Evolutionary conservation across 2,888 invertebrate genomes (phyloP).

Genomic region (Arrhopalites spinosus): DNA sequence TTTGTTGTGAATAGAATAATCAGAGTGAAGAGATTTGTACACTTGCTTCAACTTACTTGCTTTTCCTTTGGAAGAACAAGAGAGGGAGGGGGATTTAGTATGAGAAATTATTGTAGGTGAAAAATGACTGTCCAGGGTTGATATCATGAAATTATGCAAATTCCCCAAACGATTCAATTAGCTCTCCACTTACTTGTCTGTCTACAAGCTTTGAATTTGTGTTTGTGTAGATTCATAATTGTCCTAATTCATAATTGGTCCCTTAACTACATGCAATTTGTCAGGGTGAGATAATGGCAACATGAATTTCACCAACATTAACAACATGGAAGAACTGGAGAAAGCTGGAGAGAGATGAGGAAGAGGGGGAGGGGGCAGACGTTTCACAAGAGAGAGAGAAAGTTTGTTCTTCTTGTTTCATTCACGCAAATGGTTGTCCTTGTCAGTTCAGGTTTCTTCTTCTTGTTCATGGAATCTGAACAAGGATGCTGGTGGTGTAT

Average conservation of each 20-base stretch:
- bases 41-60: no score
- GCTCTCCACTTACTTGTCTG: background rate
- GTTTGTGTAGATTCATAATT: background rate
- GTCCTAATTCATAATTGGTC: constrained; percentile 10
- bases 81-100: no score
- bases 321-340: background rate
- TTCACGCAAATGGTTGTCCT: background rate
- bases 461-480: background rate
- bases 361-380: no score
- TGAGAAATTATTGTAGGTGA: background rate
- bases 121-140: constrained; percentile 1
- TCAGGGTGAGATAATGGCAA: constrained; percentile 3
- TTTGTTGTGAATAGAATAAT: no score
- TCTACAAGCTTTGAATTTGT: background rate
- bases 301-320: background rate
- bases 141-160: constrained; percentile 11
- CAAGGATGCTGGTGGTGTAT: background rate
- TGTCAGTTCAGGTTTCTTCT: background rate
- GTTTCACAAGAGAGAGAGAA: no score
- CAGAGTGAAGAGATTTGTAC: no score
- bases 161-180: constrained; percentile 2
- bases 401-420: no score
- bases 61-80: no score
- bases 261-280: background rate
- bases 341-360: no score